These are phyloP conservation scores for Drosophila demipolita DNA, from an alignment of 2,888 invertebrate genomes.

Conservation along the genomic window DNA sequence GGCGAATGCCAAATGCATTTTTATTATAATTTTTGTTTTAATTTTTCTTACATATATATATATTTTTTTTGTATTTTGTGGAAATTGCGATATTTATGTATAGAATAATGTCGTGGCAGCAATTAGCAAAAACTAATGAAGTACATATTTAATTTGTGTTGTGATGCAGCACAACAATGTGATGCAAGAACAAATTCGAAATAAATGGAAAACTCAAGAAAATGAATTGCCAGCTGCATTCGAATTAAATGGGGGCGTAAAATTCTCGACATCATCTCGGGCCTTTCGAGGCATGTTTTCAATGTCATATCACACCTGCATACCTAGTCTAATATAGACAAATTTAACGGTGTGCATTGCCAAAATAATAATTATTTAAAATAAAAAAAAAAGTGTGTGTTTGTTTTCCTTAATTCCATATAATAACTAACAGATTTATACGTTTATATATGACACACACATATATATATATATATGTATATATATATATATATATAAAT, in stretches of 20 bases:
- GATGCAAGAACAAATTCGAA: slow-evolving; percentile 5
- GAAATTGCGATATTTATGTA: slow-evolving; percentile 26
- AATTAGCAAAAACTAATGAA: slow-evolving; percentile 62
- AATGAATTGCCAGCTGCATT: slow-evolving; percentile 27
- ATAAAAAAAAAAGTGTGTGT: background rate
- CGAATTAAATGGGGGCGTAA: slow-evolving; percentile 51
- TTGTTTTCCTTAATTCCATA: slow-evolving; percentile 17
- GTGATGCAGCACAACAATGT: slow-evolving; percentile 20
- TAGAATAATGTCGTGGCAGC: slow-evolving; percentile 24
- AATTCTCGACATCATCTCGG: slow-evolving; percentile 24
- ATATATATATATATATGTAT: slow-evolving; percentile 17
- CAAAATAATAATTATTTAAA: slow-evolving; percentile 12
- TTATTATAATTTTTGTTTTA: background rate
- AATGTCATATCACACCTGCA: slow-evolving; percentile 57
- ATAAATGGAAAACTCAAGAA: slow-evolving; percentile 39
- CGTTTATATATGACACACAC: background rate
- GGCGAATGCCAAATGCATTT: background rate
- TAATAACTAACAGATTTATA: slow-evolving; percentile 7
- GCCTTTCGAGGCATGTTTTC: slow-evolving; percentile 27
- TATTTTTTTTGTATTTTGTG: slow-evolving; percentile 20
- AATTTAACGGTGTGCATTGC: slow-evolving; percentile 20
- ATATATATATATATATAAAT: slow-evolving; percentile 7
- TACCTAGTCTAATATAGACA: background rate
- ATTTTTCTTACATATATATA: background rate
- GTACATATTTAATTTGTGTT: slow-evolving; percentile 40